Evolutionary conservation across 2,888 invertebrate species (phyloP).

Genomic region (Caenorhabditis drosophilae): DNA sequence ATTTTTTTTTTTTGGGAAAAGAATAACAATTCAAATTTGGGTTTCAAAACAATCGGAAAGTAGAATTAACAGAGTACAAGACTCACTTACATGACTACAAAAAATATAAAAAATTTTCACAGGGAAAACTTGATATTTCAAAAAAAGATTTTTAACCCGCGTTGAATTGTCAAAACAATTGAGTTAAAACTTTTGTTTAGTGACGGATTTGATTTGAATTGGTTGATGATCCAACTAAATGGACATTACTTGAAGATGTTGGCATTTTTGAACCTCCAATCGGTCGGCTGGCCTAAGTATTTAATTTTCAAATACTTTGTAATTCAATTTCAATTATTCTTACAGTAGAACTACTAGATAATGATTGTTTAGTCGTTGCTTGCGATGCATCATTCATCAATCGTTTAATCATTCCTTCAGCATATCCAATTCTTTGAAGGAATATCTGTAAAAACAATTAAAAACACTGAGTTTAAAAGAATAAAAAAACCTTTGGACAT

Average conservation of each 20-base stretch:
- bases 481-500: conserved; percentile 55
- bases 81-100: neutral
- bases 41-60: neutral
- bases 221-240: neutral
- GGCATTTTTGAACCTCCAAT: neutral
- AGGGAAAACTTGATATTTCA: neutral
- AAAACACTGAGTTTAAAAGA: no score
- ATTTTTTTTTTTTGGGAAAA: no score
- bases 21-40: no score
- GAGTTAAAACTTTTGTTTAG: no score
- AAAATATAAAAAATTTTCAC: neutral
- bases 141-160: no score
- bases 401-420: conserved; percentile 58
- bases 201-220: neutral
- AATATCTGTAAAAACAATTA: conserved; percentile 49
- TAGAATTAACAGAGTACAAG: neutral
- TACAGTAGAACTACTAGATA: neutral
- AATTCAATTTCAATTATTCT: neutral
- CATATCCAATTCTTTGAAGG: conserved; percentile 54
- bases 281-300: neutral
- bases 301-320: neutral
- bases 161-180: no score
- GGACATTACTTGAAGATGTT: neutral
- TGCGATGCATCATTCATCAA: conserved; percentile 28
- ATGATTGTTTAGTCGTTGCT: neutral